Conservation (phyloP, 1,140 invertebrate species). For the Mylabris phalerata region DNA sequence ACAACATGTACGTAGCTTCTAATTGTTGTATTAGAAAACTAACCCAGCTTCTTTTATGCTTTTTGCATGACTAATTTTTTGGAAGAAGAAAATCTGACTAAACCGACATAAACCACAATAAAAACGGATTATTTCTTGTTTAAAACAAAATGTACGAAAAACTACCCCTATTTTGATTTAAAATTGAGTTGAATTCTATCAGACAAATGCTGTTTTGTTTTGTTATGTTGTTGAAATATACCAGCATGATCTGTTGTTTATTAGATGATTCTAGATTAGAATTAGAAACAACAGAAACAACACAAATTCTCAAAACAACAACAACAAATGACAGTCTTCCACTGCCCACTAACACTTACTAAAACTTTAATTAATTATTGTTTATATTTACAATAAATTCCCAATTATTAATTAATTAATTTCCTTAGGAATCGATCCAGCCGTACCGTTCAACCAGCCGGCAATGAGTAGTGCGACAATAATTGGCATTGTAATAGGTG, state of each 20-base stretch:
- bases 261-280: slow-evolving; percentile 17
- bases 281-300: slow-evolving; percentile 3
- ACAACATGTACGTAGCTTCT: slow-evolving; percentile 25
- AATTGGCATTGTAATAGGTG: slow-evolving; percentile 68
- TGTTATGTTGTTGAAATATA: slow-evolving; percentile 16
- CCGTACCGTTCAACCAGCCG: slow-evolving; percentile 47
- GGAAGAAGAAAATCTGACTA: slow-evolving; percentile 8
- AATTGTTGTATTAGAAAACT: neutral
- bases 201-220: slow-evolving; percentile 12
- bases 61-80: slow-evolving; percentile 8
- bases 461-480: slow-evolving; percentile 66
- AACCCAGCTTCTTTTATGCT: slow-evolving; percentile 18
- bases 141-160: neutral
- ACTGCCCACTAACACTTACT: slow-evolving; percentile 2
- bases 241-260: slow-evolving; percentile 21
- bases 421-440: slow-evolving; percentile 50
- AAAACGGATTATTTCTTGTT: slow-evolving; percentile 24
- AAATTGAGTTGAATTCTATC: neutral
- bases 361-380: slow-evolving; percentile 12
- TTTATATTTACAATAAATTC: neutral
- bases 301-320: slow-evolving; percentile 3
- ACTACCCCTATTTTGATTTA: too few species aligned
- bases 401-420: slow-evolving; percentile 15
- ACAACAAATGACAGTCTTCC: neutral
- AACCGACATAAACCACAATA: slow-evolving; percentile 15